These are phyloP conservation scores for Tylochromis polylepis DNA, from an alignment of 2,113 vertebrate genomes.

Conservation along the genomic window DNA sequence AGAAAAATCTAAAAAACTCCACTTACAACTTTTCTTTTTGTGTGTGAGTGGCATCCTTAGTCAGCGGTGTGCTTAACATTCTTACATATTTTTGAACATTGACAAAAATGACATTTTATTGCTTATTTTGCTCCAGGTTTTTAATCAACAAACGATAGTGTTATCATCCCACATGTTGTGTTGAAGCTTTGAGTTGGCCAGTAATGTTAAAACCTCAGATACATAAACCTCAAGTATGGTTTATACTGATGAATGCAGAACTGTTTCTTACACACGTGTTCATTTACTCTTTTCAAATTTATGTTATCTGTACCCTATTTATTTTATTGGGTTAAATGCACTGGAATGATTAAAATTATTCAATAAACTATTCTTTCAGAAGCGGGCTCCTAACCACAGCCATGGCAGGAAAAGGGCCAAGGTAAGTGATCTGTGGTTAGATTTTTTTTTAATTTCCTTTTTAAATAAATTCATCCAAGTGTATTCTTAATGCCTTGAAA, in stretches of 20 bases:
- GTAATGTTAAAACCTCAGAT: background rate
- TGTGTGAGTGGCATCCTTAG: background rate
- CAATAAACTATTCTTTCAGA: constrained; percentile 69
- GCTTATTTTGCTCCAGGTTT: background rate
- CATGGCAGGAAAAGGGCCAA: constrained; percentile 95
- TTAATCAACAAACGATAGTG: background rate
- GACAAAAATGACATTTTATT: background rate
- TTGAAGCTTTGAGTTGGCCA: background rate
- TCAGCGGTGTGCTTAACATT: background rate
- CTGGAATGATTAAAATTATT: accelerated
- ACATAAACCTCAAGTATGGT: too few species aligned
- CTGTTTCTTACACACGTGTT: background rate
- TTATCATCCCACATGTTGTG: background rate
- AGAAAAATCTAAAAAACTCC: background rate
- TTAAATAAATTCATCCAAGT: background rate
- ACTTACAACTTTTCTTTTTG: background rate
- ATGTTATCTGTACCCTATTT: background rate
- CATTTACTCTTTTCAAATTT: background rate
- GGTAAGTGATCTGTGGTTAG: constrained; percentile 67
- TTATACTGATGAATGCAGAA: background rate
- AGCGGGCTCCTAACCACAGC: constrained; percentile 85
- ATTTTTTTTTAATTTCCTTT: background rate
- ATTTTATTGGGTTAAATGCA: background rate
- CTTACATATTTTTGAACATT: background rate
- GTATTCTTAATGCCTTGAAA: background rate